Evolutionary conservation across 2,113 vertebrate genomes (phyloP), one percentile per base, ranked within the genome.

Genomic region (Leptosomus discolor): DNA sequence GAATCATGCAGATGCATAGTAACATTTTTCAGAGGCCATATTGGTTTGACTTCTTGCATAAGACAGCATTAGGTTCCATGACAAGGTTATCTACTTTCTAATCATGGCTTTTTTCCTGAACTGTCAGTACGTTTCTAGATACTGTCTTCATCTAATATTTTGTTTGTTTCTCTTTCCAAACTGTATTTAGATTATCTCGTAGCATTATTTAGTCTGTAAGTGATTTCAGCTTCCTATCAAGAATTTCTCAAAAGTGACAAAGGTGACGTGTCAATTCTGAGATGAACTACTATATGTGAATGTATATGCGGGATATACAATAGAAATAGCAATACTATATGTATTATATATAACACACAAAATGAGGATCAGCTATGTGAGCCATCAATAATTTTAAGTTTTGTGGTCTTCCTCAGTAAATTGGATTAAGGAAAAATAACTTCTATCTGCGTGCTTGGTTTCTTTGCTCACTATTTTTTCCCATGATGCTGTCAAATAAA

Each of bases 1-100:
- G 45, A 70, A 12, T 34, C 46, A 24, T 36, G 56, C 0, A 0
- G 19, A 53, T 1, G 3, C 2, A 24, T 1, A 53, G 5, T 20
- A 65, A 21, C 2, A 3, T 41, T 85, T n/a, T 75, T 75, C 56
- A 54, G 23, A 85, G 51, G 4, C 12, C 37, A 1, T n/a, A 27
- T 15, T 57, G 18, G 8, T 74, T 85, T 64, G n/a, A 41, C 3
- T 46, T 29, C 1, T 11, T 37, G 34, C 8, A 2, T 53, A 60
- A 73, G 32, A 36, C 7, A 65, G 18, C 2, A 9, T 8, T 26
- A 65, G 18, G 19, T 68, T 8, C 23, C 41, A 36, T 45, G n/a
- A 1, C 24, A 65, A 70, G 6, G 19, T 88, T 81, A 26, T 34
- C 19, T 57, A 15, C 18, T 77, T 77, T 56, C 18, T 82, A 36